Evolutionary conservation across 2,797 vertebrate species (phyloP).

Genomic region (Eidolon dupreanum): DNA sequence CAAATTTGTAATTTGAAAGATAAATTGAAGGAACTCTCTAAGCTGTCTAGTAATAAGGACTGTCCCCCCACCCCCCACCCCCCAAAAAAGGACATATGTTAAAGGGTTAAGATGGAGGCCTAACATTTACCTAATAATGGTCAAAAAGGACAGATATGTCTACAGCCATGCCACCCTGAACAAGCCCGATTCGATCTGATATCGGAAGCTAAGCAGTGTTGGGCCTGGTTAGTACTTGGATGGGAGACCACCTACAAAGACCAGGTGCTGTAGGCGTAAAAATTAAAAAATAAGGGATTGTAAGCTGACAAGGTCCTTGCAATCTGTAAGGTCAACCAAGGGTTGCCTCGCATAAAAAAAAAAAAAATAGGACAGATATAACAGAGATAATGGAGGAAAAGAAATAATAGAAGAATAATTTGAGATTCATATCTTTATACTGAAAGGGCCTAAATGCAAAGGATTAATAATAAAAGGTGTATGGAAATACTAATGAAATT

Average conservation of each 20-base stretch:
- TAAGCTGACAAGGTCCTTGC: too few relatives aligned
- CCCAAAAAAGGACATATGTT: not conserved
- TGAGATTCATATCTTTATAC: not conserved
- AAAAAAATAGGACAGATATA: not conserved
- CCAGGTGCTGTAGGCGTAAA: too few relatives aligned
- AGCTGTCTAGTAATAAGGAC: not conserved
- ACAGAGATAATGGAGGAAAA: not conserved
- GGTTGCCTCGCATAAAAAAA: too few relatives aligned
- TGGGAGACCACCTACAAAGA: too few relatives aligned
- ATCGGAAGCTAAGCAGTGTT: too few relatives aligned
- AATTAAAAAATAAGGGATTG: too few relatives aligned
- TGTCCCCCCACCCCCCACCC: too few relatives aligned
- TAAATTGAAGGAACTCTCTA: not conserved
- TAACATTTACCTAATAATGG: not conserved
- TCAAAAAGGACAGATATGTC: not conserved
- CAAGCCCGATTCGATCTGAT: too few relatives aligned
- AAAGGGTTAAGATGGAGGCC: constrained; percentile 10
- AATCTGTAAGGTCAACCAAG: too few relatives aligned
- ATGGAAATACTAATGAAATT: not conserved
- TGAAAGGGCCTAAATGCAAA: not conserved
- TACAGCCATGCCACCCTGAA: too few relatives aligned
- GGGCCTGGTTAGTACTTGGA: too few relatives aligned
- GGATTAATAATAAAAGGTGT: constrained; percentile 22
- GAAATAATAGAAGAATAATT: not conserved
- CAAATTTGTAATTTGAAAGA: constrained; percentile 16